phyloP scores from a whole-genome alignment of 2,888 invertebrate genomes.

The Callosobruchus maculatus region DNA sequence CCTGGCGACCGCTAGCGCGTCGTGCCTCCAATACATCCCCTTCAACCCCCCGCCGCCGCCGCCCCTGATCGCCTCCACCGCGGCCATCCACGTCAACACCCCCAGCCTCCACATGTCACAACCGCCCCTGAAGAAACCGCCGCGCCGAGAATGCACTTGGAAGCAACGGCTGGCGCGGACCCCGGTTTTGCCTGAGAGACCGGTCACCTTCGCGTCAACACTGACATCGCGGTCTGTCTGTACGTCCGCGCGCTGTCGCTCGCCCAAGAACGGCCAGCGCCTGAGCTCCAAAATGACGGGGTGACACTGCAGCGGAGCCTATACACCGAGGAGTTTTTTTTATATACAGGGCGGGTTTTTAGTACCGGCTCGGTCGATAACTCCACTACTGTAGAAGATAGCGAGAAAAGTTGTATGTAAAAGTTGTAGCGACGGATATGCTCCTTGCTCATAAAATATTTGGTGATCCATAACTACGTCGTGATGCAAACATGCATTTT shows the following conservation, averaged over 20 bases:
- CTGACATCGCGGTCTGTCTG: background rate
- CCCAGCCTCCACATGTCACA: background rate
- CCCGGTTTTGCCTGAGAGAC: background rate
- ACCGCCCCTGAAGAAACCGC: background rate
- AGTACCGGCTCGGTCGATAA: too few species aligned
- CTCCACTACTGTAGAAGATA: too few species aligned
- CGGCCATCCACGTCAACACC: background rate
- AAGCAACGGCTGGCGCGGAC: background rate
- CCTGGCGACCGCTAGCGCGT: slow-evolving; percentile 56
- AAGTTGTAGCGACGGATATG: too few species aligned
- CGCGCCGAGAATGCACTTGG: background rate
- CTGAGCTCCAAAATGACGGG: background rate
- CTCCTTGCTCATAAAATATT: too few species aligned
- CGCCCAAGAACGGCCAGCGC: background rate
- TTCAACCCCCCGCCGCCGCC: background rate
- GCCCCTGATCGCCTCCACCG: background rate
- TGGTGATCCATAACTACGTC: too few species aligned
- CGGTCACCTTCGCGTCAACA: background rate
- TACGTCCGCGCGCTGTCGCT: background rate
- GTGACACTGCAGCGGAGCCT: background rate
- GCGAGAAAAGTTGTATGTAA: too few species aligned
- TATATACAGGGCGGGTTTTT: too few species aligned
- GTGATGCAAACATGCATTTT: too few species aligned
- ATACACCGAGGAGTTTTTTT: background rate
- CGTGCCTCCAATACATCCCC: slow-evolving; percentile 47